Conservation (phyloP, 2,888 invertebrate species). For the Trichogramma dendrolimi region DNA sequence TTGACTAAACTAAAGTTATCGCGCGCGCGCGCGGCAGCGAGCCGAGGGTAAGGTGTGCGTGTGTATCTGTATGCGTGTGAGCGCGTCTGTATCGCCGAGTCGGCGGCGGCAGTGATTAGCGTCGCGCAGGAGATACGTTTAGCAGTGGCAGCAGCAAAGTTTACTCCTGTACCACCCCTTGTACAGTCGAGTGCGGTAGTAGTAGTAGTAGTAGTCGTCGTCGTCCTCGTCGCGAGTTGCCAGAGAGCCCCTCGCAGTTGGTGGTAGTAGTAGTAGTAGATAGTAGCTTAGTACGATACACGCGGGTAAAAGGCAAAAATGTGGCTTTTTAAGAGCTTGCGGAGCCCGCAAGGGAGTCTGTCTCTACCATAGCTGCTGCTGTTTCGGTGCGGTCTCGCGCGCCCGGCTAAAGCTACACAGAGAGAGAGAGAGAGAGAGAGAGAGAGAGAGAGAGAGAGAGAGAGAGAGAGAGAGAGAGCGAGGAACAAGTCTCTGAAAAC, state of each 20-base stretch:
- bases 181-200: neutral
- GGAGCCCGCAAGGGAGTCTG: no score
- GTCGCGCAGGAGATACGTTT: constrained; percentile 10
- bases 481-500: neutral
- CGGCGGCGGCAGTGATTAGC: constrained; percentile 24
- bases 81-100: constrained; percentile 15
- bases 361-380: no score
- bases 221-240: neutral
- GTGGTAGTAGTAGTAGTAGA: no score
- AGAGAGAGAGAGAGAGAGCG: neutral
- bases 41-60: neutral
- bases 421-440: neutral
- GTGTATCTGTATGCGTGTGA: neutral
- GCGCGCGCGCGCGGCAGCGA: neutral
- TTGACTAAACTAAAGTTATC: no score
- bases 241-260: no score
- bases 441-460: neutral
- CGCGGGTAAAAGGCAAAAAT: no score
- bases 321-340: no score
- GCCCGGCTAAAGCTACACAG: neutral
- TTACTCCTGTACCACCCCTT: neutral
- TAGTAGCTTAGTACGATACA: no score
- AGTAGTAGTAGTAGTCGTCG: neutral
- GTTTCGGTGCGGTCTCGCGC: neutral
- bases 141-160: neutral